phyloP scores from a whole-genome alignment of 1,140 invertebrate genomes.

The Drosophila oshimai region DNA sequence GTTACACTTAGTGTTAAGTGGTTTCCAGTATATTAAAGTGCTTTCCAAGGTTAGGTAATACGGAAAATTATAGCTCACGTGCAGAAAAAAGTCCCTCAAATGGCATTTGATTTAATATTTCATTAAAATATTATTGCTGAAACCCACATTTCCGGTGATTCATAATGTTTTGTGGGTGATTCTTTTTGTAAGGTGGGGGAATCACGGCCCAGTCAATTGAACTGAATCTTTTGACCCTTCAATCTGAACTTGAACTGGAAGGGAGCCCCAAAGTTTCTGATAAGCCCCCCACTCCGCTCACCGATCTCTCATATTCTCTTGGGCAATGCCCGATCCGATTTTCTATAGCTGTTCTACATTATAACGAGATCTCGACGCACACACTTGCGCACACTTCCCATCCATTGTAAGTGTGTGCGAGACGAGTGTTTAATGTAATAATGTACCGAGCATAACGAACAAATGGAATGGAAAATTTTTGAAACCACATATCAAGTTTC shows the following conservation, averaged over 20 bases:
- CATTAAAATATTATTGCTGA: no score
- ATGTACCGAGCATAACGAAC: constrained; percentile 25
- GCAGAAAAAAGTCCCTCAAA: no score
- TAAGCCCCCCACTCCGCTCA: background rate
- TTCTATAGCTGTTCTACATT: constrained; percentile 3
- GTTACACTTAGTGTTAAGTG: no score
- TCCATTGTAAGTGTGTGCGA: background rate
- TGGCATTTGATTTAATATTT: no score
- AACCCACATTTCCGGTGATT: no score
- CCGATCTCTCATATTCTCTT: background rate
- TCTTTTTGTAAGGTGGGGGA: background rate
- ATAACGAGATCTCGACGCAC: constrained; percentile 29
- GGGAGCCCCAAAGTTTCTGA: constrained; percentile 12
- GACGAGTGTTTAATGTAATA: constrained; percentile 20
- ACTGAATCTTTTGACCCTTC: background rate
- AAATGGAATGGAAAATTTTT: constrained; percentile 66
- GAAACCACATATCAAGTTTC: constrained; percentile 54
- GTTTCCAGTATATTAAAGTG: no score
- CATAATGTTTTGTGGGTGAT: background rate
- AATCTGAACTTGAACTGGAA: constrained; percentile 47
- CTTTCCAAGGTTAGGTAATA: no score
- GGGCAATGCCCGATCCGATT: constrained; percentile 8
- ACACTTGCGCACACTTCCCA: background rate
- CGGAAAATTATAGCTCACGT: no score
- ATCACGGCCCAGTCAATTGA: background rate